Percentiles rank a stretch among this genome's conserved stretches.
phyloP scores from a whole-genome alignment of 2,113 vertebrate species.

The Cromileptes altivelis region DNA sequence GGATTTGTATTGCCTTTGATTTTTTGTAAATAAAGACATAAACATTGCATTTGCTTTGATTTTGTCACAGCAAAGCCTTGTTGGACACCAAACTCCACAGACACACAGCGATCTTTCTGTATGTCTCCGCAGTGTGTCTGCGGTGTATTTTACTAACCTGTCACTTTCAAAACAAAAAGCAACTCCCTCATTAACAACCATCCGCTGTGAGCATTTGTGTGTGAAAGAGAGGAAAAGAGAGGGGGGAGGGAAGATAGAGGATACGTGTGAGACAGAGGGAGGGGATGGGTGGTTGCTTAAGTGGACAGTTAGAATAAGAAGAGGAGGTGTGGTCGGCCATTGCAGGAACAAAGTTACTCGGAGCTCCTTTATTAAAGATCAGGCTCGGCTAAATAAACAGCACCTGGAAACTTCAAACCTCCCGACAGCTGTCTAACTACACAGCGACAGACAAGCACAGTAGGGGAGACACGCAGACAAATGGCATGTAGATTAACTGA shows the following conservation, averaged over 20 bases:
- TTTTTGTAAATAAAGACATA: constrained; percentile 27
- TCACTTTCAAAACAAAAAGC: constrained; percentile 62
- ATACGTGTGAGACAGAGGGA: constrained; percentile 32
- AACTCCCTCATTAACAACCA: constrained; percentile 58
- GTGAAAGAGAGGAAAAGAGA: constrained; percentile 17
- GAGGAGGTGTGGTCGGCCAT: constrained; percentile 6
- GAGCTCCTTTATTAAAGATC: constrained; percentile 62
- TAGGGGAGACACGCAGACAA: constrained; percentile 49
- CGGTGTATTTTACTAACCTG: constrained; percentile 54
- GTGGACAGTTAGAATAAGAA: constrained; percentile 30
- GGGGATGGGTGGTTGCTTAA: constrained; percentile 6
- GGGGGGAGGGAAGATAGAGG: constrained; percentile 1
- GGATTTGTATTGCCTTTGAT: constrained; percentile 1
- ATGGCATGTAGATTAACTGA: constrained; percentile 61
- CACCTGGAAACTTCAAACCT: constrained; percentile 77
- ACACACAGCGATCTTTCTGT: constrained; percentile 5
- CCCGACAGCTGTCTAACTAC: constrained; percentile 66
- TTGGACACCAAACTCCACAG: constrained; percentile 43
- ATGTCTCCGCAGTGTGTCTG: constrained; percentile 36
- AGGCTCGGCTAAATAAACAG: constrained; percentile 68
- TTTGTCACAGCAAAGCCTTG: constrained; percentile 31
- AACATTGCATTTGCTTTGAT: constrained; percentile 22
- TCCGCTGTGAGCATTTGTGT: constrained; percentile 29
- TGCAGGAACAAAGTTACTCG: constrained; percentile 58
- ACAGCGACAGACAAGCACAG: constrained; percentile 35